These are phyloP conservation scores for Chelmon rostratus DNA, from an alignment of 2,797 vertebrate species.

Conservation along the genomic window DNA sequence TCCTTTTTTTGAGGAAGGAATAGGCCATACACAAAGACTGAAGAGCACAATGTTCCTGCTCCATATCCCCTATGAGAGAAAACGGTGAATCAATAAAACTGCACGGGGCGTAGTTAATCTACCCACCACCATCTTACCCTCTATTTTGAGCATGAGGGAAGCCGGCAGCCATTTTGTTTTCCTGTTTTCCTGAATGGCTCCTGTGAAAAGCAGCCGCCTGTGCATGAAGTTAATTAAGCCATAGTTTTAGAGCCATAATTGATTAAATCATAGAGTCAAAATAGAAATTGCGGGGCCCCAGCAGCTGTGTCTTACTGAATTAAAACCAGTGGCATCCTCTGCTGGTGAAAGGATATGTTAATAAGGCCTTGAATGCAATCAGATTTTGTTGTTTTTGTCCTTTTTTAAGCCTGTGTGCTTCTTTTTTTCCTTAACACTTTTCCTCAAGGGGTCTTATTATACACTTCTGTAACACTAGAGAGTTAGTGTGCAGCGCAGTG, in stretches of 20 bases:
- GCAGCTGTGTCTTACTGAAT: constrained; percentile 83
- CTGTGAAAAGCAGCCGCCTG: constrained; percentile 75
- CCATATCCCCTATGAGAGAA: constrained; percentile 64
- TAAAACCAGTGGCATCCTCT: constrained; percentile 83
- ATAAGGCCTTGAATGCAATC: constrained; percentile 83
- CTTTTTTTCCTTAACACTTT: constrained; percentile 73
- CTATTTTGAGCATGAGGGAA: constrained; percentile 71
- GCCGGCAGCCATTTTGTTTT: constrained; percentile 84
- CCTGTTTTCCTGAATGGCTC: constrained; percentile 68
- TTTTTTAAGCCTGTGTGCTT: constrained; percentile 76
- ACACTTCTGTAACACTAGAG: constrained; percentile 85
- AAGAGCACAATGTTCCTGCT: constrained; percentile 65
- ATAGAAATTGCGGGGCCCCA: constrained; percentile 79
- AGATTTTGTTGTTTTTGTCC: constrained; percentile 83
- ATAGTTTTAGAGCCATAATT: constrained; percentile 84
- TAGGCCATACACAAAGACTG: constrained; percentile 31
- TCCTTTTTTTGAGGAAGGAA: constrained; percentile 44
- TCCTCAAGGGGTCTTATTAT: constrained; percentile 89
- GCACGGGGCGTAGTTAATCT: constrained; percentile 71
- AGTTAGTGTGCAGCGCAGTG: constrained; percentile 79
- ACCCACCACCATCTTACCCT: constrained; percentile 79
- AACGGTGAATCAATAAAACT: constrained; percentile 77
- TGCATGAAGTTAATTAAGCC: constrained; percentile 83
- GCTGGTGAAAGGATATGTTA: constrained; percentile 83
- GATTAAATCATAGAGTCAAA: constrained; percentile 85